A percentile compares a stretch with the other conserved stretches of the same genome.
phyloP scores from a whole-genome alignment of 1,140 invertebrate genomes.

The Aphelinus atriplicis region DNA sequence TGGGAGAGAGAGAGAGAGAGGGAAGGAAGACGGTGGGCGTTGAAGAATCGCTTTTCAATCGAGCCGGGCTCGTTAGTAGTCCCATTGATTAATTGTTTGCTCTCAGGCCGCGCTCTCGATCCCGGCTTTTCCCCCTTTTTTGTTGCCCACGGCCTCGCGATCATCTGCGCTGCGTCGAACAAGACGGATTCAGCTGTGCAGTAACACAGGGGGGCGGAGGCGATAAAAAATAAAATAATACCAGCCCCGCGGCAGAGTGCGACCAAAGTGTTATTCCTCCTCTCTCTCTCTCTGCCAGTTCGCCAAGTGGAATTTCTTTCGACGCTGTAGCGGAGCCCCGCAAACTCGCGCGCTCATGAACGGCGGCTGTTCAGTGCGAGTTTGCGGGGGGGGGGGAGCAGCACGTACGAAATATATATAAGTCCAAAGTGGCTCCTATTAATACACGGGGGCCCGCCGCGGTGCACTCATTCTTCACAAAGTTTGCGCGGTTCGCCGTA shows the following conservation, averaged over 20 bases:
- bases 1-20: too few species aligned
- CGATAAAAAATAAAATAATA: conserved; percentile 21
- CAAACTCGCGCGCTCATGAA: too few species aligned
- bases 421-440: conserved; percentile 52
- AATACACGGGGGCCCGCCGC: conserved; percentile 39
- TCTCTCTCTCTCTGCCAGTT: not conserved
- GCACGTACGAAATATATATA: conserved; percentile 47
- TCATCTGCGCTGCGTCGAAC: too few species aligned
- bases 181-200: not conserved
- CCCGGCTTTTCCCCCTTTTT: too few species aligned
- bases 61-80: conserved; percentile 14
- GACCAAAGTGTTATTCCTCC: conserved; percentile 25
- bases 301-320: conserved; percentile 17
- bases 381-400: not conserved
- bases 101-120: not conserved
- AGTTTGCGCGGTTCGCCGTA: conserved; percentile 38
- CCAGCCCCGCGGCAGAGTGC: not conserved
- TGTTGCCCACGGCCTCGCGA: too few species aligned
- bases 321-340: too few species aligned
- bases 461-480: conserved; percentile 48
- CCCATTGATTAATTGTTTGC: conserved; percentile 12
- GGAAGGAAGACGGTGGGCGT: not conserved
- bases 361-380: too few species aligned
- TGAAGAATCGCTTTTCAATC: conserved; percentile 12
- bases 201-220: not conserved